Base-by-base conservation (phyloP, 2,888 invertebrate genomes). In the Ceraclea dissimilis region DNA sequence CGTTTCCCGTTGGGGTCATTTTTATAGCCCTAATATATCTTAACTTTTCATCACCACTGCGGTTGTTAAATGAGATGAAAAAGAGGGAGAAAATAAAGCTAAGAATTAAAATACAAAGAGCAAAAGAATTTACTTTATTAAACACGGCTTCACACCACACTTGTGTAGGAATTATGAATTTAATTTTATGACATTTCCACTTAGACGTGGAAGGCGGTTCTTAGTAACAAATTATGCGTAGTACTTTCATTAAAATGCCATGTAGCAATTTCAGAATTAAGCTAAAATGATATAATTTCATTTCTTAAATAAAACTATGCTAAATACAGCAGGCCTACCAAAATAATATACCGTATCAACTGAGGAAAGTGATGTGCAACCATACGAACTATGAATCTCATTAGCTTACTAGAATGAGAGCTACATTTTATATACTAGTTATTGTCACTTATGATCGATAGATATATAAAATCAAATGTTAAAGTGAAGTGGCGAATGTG, bases 81-180 rank as follows among this genome's bases (percentile, higher is more conserved):
- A 56, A 16, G 44, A 11, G 22, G 43, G 26, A 21, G 51, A 52
- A 58, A 48, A 57, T 55, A 52, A 57, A 61, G 57, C 54, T 47
- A 49, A 53, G 52, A 59, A 61, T 61, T 57, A 56, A 56, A 46
- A 46, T 46, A 60, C 54, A 20, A 26, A 52, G 54, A 52, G 57
- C n/a, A 58, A 52, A 57, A 58, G 58, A 48, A 59, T 59, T 61
- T 58, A 31, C 54, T 49, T 56, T 54, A 52, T 59, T 61, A 52
- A 61, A 59, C 57, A 55, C 46, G 49, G 51, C 52, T 51, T 54
- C 48, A 46, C 39, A 21, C 26, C 17, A 17, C 43, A 21, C 46
- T 54, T 50, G 43, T n/a, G 17, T 18, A 46, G 19, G 46, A 54
- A 60, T 58, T 60, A 56, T 58, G 51, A 60, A 56, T 52, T 57